Base-by-base conservation (phyloP, 1,140 invertebrate species). In the Teleopsis dalmanni region DNA sequence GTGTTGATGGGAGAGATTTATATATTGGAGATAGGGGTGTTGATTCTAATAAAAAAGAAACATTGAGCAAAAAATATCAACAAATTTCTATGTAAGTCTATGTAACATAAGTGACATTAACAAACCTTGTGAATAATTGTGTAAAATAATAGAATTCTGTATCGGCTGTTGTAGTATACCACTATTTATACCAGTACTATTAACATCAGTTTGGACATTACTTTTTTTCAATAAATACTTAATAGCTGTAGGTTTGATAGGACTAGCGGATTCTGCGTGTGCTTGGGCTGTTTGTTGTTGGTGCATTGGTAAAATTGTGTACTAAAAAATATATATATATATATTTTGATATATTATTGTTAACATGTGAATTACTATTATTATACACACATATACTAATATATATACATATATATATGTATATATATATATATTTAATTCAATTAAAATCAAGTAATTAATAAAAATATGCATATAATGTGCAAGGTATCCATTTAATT, bases 1-100 rank as follows among this genome's bases (percentile, higher is more conserved):
- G 65, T 8, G 65, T 68, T 35, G 65, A 62, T 6, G 65, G 65
- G 53, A 68, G 57, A 8, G 65, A 65, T 31, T 62, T 62, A 40
- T 56, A 57, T 8, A 62, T 52, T 6, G 70, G 57, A 33, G 69
- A 60, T 47, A 65, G 60, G 18, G 57, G 54, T 29, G 40, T 57
- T 54, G 29, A 21, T 47, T 49, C 57, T 63, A 29, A 16, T 56
- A 54, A 50, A 50, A 37, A 54, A 53, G 52, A 44, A 43, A 41
- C 3, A n/a, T n/a, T n/a, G n/a, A n/a, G n/a, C 4, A 8, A 42
- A 35, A 50, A 50, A 19, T 19, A 19, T 21, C 21, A 19, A 22
- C 4, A 23, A 5, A 36, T 4, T 4, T 4, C 14, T n/a, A 23
- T 9, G 22, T 22, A 23, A 14, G 8, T 41, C 3, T 42, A 31